These are phyloP conservation scores for Halictus quadricinctus DNA, from an alignment of 2,888 invertebrate species.

Conservation along the genomic window DNA sequence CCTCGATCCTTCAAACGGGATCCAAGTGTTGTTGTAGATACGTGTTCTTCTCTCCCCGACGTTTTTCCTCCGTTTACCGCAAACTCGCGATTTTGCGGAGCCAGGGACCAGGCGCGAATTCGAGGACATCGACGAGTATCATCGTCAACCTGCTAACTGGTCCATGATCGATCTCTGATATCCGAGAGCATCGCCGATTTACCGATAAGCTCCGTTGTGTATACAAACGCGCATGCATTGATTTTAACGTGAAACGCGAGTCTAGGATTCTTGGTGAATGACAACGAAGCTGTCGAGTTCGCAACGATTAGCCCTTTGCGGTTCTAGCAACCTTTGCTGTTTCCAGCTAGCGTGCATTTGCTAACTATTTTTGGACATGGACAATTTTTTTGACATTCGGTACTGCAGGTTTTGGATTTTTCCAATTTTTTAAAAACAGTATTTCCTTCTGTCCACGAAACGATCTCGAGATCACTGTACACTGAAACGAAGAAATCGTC, in stretches of 20 bases:
- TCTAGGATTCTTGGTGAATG: no score
- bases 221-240: background rate
- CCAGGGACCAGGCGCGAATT: background rate
- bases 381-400: background rate
- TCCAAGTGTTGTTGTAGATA: conserved; percentile 47
- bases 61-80: background rate
- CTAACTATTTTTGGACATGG: no score
- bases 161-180: background rate
- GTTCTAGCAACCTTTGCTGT: background rate
- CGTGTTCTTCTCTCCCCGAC: conserved; percentile 6
- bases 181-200: background rate
- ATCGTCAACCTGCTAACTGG: background rate
- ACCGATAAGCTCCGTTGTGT: background rate
- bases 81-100: background rate
- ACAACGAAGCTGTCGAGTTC: no score
- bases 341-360: background rate
- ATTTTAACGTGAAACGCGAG: background rate
- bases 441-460: background rate
- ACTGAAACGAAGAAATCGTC: background rate
- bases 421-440: background rate
- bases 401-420: background rate
- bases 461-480: background rate
- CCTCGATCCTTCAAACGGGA: background rate
- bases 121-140: background rate
- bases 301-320: background rate